phyloP scores from a whole-genome alignment of 2,888 invertebrate species.

The Bibio marci region DNA sequence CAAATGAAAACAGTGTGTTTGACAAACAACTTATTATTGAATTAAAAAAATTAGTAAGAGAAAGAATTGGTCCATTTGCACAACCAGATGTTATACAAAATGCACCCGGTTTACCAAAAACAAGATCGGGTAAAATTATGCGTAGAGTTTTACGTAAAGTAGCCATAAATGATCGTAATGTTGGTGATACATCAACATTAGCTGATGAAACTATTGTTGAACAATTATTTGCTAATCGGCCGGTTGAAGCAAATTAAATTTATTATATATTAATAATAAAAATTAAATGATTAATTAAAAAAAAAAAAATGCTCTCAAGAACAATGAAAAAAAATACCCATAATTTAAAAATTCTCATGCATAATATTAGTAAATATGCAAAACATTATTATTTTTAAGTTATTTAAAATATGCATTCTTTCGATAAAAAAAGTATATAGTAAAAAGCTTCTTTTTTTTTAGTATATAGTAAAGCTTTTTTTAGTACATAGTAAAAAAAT shows the following conservation, averaged over 20 bases:
- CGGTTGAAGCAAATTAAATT: constrained; percentile 19
- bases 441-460: too few relatives aligned
- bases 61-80: constrained; percentile 90
- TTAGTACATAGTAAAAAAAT: too few relatives aligned
- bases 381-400: too few relatives aligned
- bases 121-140: constrained; percentile 97
- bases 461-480: too few relatives aligned
- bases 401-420: too few relatives aligned
- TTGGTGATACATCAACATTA: constrained; percentile 88
- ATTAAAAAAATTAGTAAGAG: constrained; percentile 63
- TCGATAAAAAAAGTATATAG: too few relatives aligned
- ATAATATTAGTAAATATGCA: too few relatives aligned
- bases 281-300: too few relatives aligned
- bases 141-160: constrained; percentile 85
- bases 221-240: constrained; percentile 55
- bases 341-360: too few relatives aligned
- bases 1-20: constrained; percentile 59
- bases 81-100: constrained; percentile 87
- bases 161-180: constrained; percentile 69
- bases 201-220: constrained; percentile 85
- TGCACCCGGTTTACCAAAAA: constrained; percentile 89
- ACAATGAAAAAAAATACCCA: too few relatives aligned
- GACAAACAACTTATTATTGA: constrained; percentile 51
- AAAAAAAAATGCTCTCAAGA: too few relatives aligned
- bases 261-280: too few relatives aligned